Evolutionary conservation across 1,140 invertebrate species (phyloP).

Genomic region (Sitobion miscanthi): DNA sequence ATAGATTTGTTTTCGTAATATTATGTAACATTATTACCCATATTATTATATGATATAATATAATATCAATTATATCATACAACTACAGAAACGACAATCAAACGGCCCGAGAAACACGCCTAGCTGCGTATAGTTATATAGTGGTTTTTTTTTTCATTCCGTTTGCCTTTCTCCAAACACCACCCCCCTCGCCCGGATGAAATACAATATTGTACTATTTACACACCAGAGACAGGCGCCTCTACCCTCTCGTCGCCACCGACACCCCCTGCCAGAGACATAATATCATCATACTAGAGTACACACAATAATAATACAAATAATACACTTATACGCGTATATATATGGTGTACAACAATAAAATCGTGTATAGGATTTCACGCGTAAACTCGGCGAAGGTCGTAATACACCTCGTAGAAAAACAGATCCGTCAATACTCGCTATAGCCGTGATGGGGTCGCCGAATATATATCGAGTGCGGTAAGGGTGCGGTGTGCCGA

Average conservation of each 20-base stretch:
- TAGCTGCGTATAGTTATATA: neutral
- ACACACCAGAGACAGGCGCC: neutral
- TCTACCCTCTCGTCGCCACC: neutral
- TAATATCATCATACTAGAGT: neutral
- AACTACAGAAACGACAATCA: neutral
- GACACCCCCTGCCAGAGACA: neutral
- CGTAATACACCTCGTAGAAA: neutral
- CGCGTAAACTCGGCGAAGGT: neutral
- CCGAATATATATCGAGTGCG: neutral
- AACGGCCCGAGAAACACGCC: neutral
- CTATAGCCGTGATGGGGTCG: neutral
- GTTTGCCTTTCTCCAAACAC: too few relatives aligned
- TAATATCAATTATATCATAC: neutral
- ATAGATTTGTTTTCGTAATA: neutral
- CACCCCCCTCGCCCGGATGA: neutral
- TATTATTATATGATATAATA: neutral
- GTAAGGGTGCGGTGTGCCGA: neutral
- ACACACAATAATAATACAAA: neutral
- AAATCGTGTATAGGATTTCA: neutral
- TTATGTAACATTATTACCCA: neutral
- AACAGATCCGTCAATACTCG: conserved; percentile 17
- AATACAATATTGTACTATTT: neutral
- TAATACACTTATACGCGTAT: neutral
- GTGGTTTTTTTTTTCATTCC: neutral
- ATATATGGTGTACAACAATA: neutral